Conservation (phyloP, 2,888 invertebrate species). For the Drosophila hawaiiensis region DNA sequence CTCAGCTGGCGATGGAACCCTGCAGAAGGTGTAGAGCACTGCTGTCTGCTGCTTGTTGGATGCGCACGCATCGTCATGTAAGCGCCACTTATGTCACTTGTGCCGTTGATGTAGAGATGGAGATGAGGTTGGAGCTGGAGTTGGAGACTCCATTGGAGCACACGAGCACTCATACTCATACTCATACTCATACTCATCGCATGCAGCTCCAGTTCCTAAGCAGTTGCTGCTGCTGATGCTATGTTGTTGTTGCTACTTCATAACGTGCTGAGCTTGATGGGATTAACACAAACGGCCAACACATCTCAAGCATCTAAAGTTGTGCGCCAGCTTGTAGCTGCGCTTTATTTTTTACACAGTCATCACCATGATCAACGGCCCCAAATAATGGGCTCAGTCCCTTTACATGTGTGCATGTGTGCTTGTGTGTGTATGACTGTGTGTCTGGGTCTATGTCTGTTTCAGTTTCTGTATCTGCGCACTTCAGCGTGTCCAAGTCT, state of each 20-base stretch:
- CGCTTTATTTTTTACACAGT: conserved; percentile 72
- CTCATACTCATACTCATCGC: conserved; percentile 49
- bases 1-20: conserved; percentile 14
- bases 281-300: conserved; percentile 82
- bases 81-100: conserved; percentile 82
- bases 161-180: conserved; percentile 33
- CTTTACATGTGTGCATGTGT: conserved; percentile 17
- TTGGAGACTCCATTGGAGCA: conserved; percentile 61
- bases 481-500: conserved; percentile 64
- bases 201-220: conserved; percentile 76
- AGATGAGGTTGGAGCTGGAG: conserved; percentile 41
- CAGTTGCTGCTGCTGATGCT: conserved; percentile 41
- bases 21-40: conserved; percentile 39
- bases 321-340: conserved; percentile 74
- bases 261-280: conserved; percentile 77
- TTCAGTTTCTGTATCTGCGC: conserved; percentile 53
- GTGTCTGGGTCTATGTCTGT: conserved; percentile 35
- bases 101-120: conserved; percentile 75
- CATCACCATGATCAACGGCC: conserved; percentile 72
- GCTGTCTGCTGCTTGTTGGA: conserved; percentile 67
- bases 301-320: conserved; percentile 79
- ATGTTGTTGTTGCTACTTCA: conserved; percentile 77
- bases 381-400: conserved; percentile 22
- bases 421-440: conserved; percentile 17
- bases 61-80: conserved; percentile 82